Base-by-base conservation (phyloP, 1,140 invertebrate genomes). In the Eurosta solidaginis region DNA sequence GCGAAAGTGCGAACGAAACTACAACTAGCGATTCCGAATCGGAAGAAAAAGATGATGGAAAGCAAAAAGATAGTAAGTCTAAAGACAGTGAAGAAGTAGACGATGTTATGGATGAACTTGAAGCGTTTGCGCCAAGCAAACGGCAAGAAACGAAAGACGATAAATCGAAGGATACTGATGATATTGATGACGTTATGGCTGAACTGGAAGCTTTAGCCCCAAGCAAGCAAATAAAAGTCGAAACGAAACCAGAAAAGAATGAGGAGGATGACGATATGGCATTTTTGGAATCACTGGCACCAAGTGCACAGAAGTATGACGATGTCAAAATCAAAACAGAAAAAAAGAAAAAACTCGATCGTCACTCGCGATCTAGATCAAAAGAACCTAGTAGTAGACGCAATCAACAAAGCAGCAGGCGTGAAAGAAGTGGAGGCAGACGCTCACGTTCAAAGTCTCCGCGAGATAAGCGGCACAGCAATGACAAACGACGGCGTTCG, bases 141-240 rank as follows among this genome's bases (percentile, higher is more conserved):
- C 59, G 59, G 22, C n/a, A 88, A 83, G 90, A 91, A 83, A 54
- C 12, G 22, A 20, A 54, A 25, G 20, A 2, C 3, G 5, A 75
- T 22, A 77, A 77, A n/a, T n/a, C 10, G 74, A n/a, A 79, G 9
- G 78, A 79, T 47, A 82, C 80, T 25, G 78, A 83, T 47, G 52
- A 52, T 81, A 92, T 96, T n/a, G 92, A 93, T 82, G 92, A 95
- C 85, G 93, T 95, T 54, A 96, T 99, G 95, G 93, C 94, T 59
- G 94, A 96, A 81, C 89, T 98, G 49, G 96, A 98, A 89, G 94
- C 95, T n/a, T 87, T 98, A 20, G 95, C 96, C 10, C 95, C 95
- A 0, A 81, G 82, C 33, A 42, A 59, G 74, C 5, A 79, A 12
- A 68, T 20, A 29, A 20, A 42, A 40, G 36, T 9, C 0, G 33